Percentiles rank a stretch among this genome's conserved stretches.
Conservation (phyloP, 2,797 vertebrate genomes). For the Trachurus trachurus region DNA sequence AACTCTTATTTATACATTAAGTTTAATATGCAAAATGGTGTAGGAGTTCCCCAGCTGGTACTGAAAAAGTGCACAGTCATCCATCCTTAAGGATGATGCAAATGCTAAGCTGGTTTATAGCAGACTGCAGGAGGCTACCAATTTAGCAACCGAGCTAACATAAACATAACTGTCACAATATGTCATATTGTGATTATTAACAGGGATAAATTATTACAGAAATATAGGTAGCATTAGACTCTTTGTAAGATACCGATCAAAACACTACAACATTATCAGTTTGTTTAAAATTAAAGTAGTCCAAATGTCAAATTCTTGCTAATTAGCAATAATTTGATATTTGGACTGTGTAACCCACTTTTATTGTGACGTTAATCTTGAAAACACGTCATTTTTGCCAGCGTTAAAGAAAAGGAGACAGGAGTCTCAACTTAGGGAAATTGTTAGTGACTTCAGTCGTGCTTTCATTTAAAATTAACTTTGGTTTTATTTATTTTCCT, state of each 20-base stretch:
- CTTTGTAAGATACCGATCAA: background rate
- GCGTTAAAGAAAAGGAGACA: background rate
- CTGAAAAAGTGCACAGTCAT: conserved; percentile 75
- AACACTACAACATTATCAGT: background rate
- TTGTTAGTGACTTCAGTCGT: background rate
- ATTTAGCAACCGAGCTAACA: background rate
- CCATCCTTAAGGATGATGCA: conserved; percentile 46
- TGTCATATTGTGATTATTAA: background rate
- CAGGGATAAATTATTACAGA: background rate
- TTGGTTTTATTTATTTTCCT: background rate
- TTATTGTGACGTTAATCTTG: background rate
- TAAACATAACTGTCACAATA: background rate
- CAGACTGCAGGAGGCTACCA: background rate
- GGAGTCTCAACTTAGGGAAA: background rate
- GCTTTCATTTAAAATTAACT: background rate
- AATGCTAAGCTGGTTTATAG: conserved; percentile 38
- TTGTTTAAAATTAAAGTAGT: background rate
- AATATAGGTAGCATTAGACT: background rate
- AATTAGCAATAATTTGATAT: background rate
- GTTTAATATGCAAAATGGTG: background rate
- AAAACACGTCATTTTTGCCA: background rate
- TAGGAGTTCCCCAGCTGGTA: too few relatives aligned
- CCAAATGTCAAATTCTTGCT: too few relatives aligned
- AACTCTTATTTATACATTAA: background rate
- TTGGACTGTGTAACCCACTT: background rate